Percentiles rank a stretch among this genome's conserved stretches.
These are phyloP conservation scores for Drosophila limbata DNA, from an alignment of 2,888 invertebrate species.

Conservation along the genomic window DNA sequence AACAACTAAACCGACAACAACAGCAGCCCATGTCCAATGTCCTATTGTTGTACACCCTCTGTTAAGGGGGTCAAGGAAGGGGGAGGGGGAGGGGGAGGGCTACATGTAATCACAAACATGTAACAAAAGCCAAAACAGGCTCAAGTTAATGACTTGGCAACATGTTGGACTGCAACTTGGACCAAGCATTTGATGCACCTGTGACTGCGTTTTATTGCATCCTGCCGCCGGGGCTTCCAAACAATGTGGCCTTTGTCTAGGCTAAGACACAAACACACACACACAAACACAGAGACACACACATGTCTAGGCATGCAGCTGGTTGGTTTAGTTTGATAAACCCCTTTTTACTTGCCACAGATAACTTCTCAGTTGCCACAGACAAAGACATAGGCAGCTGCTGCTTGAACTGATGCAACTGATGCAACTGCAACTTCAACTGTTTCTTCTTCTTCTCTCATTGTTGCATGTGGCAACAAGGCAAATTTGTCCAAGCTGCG, in stretches of 20 bases:
- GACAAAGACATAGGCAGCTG: conserved; percentile 35
- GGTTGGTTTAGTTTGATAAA: conserved; percentile 40
- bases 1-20: conserved; percentile 49
- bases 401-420: conserved; percentile 17
- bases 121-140: conserved; percentile 78
- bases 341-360: conserved; percentile 17
- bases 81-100: conserved; percentile 4
- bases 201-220: conserved; percentile 78
- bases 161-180: conserved; percentile 69
- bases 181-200: conserved; percentile 67
- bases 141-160: conserved; percentile 80
- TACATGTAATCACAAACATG: conserved; percentile 72
- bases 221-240: conserved; percentile 52
- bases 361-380: conserved; percentile 8
- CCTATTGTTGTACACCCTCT: conserved; percentile 53
- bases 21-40: conserved; percentile 35
- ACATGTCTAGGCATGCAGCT: conserved; percentile 53
- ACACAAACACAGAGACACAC: neutral
- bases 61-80: neutral
- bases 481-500: conserved; percentile 63
- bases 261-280: conserved; percentile 13
- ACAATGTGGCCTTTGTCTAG: conserved; percentile 71
- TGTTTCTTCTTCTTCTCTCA: conserved; percentile 10
- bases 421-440: conserved; percentile 30
- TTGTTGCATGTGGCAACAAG: conserved; percentile 36